These are phyloP conservation scores for Hedya salicella DNA, from an alignment of 2,888 invertebrate species.

Conservation along the genomic window DNA sequence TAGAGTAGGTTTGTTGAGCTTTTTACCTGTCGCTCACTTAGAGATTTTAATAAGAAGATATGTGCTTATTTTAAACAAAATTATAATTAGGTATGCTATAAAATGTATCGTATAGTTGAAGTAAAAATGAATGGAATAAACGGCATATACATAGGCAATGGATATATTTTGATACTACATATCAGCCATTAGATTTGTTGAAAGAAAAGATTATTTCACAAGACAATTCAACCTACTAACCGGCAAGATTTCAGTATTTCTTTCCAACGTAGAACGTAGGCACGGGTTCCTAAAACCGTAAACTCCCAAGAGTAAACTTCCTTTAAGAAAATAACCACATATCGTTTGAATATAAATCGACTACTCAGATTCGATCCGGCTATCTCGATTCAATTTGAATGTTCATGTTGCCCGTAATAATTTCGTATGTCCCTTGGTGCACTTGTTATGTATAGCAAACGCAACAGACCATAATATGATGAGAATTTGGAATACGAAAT, in stretches of 20 bases:
- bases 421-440: conserved; percentile 33
- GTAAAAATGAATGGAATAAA: too few relatives aligned
- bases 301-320: conserved; percentile 30
- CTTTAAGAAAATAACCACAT: conserved; percentile 38
- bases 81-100: too few relatives aligned
- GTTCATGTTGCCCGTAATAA: conserved; percentile 40
- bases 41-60: too few relatives aligned
- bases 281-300: conserved; percentile 26
- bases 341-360: conserved; percentile 56
- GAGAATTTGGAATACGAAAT: conserved; percentile 14
- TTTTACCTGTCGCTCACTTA: too few relatives aligned
- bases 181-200: too few relatives aligned
- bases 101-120: too few relatives aligned
- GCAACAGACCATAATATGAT: background rate
- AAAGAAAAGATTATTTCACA: too few relatives aligned
- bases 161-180: too few relatives aligned
- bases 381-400: conserved; percentile 57
- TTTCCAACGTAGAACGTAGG: background rate
- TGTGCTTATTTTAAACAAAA: too few relatives aligned
- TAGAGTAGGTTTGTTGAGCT: too few relatives aligned
- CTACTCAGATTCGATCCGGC: conserved; percentile 49
- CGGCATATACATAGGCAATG: too few relatives aligned
- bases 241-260: background rate
- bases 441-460: conserved; percentile 28
- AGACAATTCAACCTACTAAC: too few relatives aligned